Conservation (phyloP, 1,140 invertebrate species). For the Condylostylus longicornis region DNA sequence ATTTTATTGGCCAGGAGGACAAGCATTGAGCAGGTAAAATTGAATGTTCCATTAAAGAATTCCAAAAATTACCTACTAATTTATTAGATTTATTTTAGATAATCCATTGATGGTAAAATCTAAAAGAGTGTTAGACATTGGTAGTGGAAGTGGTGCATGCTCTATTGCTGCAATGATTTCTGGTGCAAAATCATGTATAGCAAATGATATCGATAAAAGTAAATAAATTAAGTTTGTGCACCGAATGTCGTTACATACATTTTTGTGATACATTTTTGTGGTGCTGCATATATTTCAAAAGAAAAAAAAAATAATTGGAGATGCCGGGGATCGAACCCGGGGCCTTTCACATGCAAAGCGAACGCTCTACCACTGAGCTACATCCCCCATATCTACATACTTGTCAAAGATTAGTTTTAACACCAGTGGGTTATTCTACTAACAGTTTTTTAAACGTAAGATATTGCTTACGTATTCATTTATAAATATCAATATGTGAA, state of each 20-base stretch:
- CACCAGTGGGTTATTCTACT: slow-evolving; percentile 21
- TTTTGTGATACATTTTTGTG: not conserved
- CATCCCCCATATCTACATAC: slow-evolving; percentile 28
- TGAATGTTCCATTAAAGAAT: slow-evolving; percentile 30
- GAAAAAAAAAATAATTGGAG: slow-evolving; percentile 31
- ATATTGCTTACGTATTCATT: too few species aligned
- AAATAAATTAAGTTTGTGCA: slow-evolving; percentile 1
- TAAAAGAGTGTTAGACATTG: slow-evolving; percentile 30
- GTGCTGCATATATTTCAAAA: not conserved
- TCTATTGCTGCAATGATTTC: slow-evolving; percentile 30
- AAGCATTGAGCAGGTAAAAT: slow-evolving; percentile 24
- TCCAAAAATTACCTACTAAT: slow-evolving; percentile 7
- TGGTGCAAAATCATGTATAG: slow-evolving; percentile 22
- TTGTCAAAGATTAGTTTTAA: slow-evolving; percentile 38
- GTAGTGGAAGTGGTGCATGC: slow-evolving; percentile 32
- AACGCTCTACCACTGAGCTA: slow-evolving; percentile 61
- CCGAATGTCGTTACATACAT: too few species aligned
- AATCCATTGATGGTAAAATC: slow-evolving; percentile 21
- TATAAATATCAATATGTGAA: too few species aligned
- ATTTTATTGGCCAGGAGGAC: slow-evolving; percentile 46
- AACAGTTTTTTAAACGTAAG: too few species aligned
- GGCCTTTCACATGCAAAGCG: slow-evolving; percentile 79
- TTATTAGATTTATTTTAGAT: slow-evolving; percentile 36
- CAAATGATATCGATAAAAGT: slow-evolving; percentile 33
- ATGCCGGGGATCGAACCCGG: slow-evolving; percentile 65